These are phyloP conservation scores for Ladona fulva DNA, from an alignment of 1,140 invertebrate genomes.

Conservation along the genomic window DNA sequence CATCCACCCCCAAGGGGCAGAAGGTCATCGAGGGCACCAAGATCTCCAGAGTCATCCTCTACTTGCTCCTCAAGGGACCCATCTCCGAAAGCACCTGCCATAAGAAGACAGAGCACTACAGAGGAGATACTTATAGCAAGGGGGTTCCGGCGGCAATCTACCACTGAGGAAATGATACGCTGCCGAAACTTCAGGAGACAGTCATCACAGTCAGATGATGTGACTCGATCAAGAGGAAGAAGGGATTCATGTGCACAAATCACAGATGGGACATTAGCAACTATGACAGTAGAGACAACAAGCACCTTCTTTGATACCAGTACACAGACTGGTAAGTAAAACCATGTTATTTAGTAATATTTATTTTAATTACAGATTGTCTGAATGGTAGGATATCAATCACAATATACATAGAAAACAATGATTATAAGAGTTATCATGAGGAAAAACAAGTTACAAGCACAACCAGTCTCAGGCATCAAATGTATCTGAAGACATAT, in stretches of 20 bases:
- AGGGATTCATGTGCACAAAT: slow-evolving; percentile 83
- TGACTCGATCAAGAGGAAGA: slow-evolving; percentile 56
- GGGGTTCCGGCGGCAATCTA: slow-evolving; percentile 79
- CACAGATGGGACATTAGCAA: slow-evolving; percentile 80
- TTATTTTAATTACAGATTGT: no score
- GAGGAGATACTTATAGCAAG: slow-evolving; percentile 84
- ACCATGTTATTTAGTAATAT: no score
- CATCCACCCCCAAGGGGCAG: background rate
- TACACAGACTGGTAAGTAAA: slow-evolving; percentile 76
- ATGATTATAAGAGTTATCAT: no score
- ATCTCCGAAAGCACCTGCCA: slow-evolving; percentile 53
- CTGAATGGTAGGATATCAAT: no score
- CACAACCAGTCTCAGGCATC: no score
- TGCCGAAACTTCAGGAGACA: slow-evolving; percentile 66
- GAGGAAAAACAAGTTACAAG: no score
- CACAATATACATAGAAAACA: no score
- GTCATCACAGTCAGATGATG: slow-evolving; percentile 39
- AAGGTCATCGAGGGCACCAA: background rate
- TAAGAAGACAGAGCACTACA: slow-evolving; percentile 77
- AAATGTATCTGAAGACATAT: no score
- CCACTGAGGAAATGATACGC: slow-evolving; percentile 84
- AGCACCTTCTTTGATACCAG: slow-evolving; percentile 87
- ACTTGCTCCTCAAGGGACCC: slow-evolving; percentile 58
- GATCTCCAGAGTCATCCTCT: slow-evolving; percentile 57
- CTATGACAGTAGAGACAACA: slow-evolving; percentile 86